Percentiles rank a stretch among this genome's conserved stretches.
phyloP scores from a whole-genome alignment of 2,797 vertebrate species.

The Acomys russatus region DNA sequence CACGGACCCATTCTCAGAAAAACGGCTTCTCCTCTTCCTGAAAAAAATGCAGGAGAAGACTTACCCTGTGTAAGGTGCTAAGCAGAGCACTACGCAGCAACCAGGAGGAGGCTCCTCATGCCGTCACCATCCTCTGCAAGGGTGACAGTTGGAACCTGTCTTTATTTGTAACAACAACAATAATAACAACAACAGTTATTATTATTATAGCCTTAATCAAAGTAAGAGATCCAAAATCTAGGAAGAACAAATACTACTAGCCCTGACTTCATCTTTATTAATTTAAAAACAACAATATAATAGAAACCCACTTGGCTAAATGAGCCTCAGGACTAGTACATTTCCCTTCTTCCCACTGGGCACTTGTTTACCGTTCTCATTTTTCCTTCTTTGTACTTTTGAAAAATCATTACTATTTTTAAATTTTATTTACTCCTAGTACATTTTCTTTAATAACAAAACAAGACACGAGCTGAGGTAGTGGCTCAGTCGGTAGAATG shows the following conservation, averaged over 20 bases:
- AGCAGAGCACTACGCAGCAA: not conserved
- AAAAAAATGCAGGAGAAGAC: conserved; percentile 28
- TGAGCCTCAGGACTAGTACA: not conserved
- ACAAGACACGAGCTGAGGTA: not conserved
- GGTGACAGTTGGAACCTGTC: not conserved
- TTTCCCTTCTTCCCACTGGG: not conserved
- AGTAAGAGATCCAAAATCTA: conserved; percentile 14
- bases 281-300: conserved; percentile 4
- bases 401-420: not conserved
- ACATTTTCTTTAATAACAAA: not conserved
- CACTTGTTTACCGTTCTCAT: not conserved
- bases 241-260: not conserved
- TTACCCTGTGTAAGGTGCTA: not conserved
- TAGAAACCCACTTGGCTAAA: not conserved
- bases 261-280: not conserved
- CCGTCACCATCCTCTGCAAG: not conserved
- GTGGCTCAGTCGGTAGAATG: not conserved
- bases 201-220: not conserved
- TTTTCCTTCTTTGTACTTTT: not conserved
- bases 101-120: not conserved
- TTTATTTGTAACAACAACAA: not conserved
- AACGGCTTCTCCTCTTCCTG: not conserved
- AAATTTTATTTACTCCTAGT: not conserved
- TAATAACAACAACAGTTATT: not conserved
- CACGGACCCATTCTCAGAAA: conserved; percentile 39